A percentile compares a stretch with the other conserved stretches of the same genome.
Conservation (phyloP, 1,140 invertebrate genomes). For the Drosophila littoralis region DNA sequence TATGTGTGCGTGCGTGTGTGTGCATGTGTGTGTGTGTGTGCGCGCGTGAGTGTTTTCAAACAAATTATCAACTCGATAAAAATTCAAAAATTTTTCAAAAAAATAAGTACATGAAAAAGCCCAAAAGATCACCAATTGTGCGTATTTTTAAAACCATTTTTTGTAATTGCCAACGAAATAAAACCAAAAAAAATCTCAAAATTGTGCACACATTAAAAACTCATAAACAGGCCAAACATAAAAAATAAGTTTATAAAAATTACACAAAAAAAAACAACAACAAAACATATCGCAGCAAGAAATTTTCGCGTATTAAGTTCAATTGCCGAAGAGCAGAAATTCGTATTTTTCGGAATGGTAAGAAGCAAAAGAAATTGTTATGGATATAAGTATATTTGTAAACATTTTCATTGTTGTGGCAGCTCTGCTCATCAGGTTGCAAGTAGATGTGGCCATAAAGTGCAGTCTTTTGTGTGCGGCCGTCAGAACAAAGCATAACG, state of each 20-base stretch:
- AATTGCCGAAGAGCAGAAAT: slow-evolving; percentile 1
- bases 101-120: slow-evolving; percentile 7
- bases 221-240: slow-evolving; percentile 25
- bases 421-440: slow-evolving; percentile 20
- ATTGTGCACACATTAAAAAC: slow-evolving; percentile 38
- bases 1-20: slow-evolving; percentile 14
- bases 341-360: slow-evolving; percentile 28
- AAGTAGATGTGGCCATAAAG: slow-evolving; percentile 12
- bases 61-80: slow-evolving; percentile 41
- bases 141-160: slow-evolving; percentile 37
- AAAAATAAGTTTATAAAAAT: slow-evolving; percentile 2
- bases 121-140: slow-evolving; percentile 16
- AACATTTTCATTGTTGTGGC: slow-evolving; percentile 28
- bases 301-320: slow-evolving; percentile 6
- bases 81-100: slow-evolving; percentile 27
- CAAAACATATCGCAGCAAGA: slow-evolving; percentile 37
- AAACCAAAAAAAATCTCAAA: slow-evolving; percentile 25
- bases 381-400: slow-evolving; percentile 12
- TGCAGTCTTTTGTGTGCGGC: slow-evolving; percentile 15
- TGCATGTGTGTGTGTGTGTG: slow-evolving; percentile 5
- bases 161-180: slow-evolving; percentile 31
- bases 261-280: slow-evolving; percentile 21
- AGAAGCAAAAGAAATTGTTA: slow-evolving; percentile 12
- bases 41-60: slow-evolving; percentile 25
- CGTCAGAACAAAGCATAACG: background rate